Conservation (phyloP, 2,888 invertebrate species). For the Uloborus plumipes region DNA sequence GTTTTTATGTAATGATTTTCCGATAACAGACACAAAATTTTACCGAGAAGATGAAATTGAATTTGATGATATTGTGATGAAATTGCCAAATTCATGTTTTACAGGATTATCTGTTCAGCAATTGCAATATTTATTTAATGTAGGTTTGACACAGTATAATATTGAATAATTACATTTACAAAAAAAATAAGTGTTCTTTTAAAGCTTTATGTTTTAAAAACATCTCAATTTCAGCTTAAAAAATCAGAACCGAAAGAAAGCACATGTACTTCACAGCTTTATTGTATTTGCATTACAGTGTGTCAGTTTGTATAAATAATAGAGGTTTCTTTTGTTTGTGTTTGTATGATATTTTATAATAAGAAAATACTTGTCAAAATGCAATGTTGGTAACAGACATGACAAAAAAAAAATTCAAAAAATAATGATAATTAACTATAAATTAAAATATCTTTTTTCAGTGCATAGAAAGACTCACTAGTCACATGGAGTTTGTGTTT, state of each 20-base stretch:
- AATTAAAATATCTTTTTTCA: too few species aligned
- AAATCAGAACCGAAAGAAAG: not conserved
- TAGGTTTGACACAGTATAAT: not conserved
- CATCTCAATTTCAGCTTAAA: not conserved
- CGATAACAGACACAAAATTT: not conserved
- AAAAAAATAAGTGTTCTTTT: not conserved
- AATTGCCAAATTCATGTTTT: not conserved
- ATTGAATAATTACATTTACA: not conserved
- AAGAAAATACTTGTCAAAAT: too few species aligned
- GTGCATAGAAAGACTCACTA: too few species aligned
- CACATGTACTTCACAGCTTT: not conserved
- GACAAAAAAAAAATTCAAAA: too few species aligned
- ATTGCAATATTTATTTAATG: not conserved
- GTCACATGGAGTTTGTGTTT: too few species aligned
- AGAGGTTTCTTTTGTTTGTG: not conserved
- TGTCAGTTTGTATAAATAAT: not conserved
- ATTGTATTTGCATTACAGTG: not conserved
- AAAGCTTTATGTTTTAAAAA: not conserved
- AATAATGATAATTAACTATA: too few species aligned
- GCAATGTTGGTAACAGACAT: too few species aligned
- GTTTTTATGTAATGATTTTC: not conserved
- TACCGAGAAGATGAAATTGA: not conserved
- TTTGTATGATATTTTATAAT: not conserved
- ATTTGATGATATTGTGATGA: not conserved
- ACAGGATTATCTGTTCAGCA: not conserved